A percentile compares a stretch with the other conserved stretches of the same genome.
Evolutionary conservation across 2,113 vertebrate genomes (phyloP).

Genomic region (Hypomesus transpacificus): DNA sequence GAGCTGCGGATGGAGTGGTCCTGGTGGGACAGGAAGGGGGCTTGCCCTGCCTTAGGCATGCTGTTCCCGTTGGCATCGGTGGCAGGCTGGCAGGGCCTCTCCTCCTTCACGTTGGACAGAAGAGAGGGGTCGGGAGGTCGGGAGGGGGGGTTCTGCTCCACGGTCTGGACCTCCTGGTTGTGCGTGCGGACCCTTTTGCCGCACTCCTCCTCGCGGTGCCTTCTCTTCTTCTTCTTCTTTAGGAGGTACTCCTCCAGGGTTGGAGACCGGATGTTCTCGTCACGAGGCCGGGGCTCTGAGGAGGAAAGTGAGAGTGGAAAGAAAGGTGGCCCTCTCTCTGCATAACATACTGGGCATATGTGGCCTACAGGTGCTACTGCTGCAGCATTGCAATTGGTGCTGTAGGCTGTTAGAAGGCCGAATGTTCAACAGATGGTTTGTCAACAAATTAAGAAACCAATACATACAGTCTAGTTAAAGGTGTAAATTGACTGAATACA

Average conservation of each 20-base stretch:
- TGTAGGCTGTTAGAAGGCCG: no score
- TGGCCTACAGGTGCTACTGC: no score
- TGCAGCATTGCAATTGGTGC: no score
- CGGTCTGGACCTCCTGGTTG: slow-evolving; percentile 91
- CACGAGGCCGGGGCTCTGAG: slow-evolving; percentile 79
- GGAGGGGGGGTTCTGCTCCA: slow-evolving; percentile 72
- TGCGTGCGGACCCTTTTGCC: slow-evolving; percentile 80
- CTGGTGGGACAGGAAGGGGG: slow-evolving; percentile 87
- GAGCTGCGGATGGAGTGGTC: slow-evolving; percentile 92
- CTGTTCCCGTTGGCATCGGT: slow-evolving; percentile 50
- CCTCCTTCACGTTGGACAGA: slow-evolving; percentile 74
- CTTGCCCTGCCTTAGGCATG: slow-evolving; percentile 77
- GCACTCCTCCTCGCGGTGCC: slow-evolving; percentile 84
- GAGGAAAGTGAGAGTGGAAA: background rate
- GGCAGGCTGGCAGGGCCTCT: slow-evolving; percentile 67
- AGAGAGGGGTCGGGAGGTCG: slow-evolving; percentile 64
- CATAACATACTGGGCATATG: slow-evolving; percentile 1
- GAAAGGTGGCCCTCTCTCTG: slow-evolving; percentile 9
- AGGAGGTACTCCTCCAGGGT: slow-evolving; percentile 82
- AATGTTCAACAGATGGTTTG: no score
- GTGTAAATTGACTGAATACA: no score
- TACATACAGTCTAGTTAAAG: no score
- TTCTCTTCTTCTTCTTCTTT: slow-evolving; percentile 98
- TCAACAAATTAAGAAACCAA: no score
- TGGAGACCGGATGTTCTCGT: slow-evolving; percentile 86